These are phyloP conservation scores for Erpobdella octoculata DNA, from an alignment of 2,888 invertebrate genomes.

Conservation along the genomic window DNA sequence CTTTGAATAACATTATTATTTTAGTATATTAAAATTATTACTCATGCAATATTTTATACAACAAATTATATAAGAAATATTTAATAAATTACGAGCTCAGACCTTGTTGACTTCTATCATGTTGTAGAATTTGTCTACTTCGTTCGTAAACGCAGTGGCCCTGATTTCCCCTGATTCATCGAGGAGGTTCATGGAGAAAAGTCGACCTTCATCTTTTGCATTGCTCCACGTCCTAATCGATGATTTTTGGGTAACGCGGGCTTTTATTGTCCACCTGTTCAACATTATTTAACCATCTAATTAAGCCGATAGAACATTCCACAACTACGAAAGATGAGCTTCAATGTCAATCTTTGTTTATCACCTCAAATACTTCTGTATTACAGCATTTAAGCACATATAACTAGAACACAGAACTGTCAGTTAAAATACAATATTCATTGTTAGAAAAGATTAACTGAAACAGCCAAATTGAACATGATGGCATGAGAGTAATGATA, in stretches of 20 bases:
- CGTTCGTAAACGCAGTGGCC: slow-evolving; percentile 78
- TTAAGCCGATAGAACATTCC: too few relatives aligned
- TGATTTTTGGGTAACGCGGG: slow-evolving; percentile 74
- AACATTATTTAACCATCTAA: not conserved
- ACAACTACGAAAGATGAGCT: too few relatives aligned
- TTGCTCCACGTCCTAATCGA: slow-evolving; percentile 80
- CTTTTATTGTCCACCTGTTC: slow-evolving; percentile 80
- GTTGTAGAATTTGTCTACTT: slow-evolving; percentile 79
- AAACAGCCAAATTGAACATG: too few relatives aligned
- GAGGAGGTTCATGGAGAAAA: slow-evolving; percentile 83
- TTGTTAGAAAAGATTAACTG: too few relatives aligned
- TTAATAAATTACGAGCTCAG: not conserved
- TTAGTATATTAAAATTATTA: not conserved
- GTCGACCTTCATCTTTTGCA: slow-evolving; percentile 80
- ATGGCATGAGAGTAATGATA: too few relatives aligned
- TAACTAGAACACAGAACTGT: too few relatives aligned
- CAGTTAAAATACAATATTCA: too few relatives aligned
- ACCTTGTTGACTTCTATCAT: slow-evolving; percentile 67
- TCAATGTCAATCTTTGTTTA: too few relatives aligned
- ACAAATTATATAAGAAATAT: not conserved
- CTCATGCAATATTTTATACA: not conserved
- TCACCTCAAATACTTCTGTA: too few relatives aligned
- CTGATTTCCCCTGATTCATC: slow-evolving; percentile 90
- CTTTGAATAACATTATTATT: too few relatives aligned
- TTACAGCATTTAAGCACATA: too few relatives aligned